Conservation (phyloP, 2,797 vertebrate genomes). For the Zonotrichia albicollis region DNA sequence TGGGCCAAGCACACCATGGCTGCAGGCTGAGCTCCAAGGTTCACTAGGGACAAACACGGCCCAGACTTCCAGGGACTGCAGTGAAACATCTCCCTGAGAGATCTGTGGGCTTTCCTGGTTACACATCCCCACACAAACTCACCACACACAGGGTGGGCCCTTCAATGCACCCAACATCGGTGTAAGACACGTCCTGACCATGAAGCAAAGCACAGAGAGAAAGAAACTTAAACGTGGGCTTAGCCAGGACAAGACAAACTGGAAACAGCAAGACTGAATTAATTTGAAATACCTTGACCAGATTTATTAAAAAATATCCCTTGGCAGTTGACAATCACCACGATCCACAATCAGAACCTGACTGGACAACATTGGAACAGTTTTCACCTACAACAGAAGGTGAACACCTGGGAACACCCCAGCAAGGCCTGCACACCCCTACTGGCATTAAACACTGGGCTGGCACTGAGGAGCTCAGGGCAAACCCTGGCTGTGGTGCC, state of each 20-base stretch:
- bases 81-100: neutral
- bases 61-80: neutral
- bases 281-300: neutral
- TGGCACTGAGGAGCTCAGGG: neutral
- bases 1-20: fast-evolving
- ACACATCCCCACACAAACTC: fast-evolving
- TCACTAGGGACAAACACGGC: neutral
- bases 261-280: neutral
- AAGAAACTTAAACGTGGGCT: neutral
- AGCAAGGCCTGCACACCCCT: neutral
- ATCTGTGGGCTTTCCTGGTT: neutral
- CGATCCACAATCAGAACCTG: neutral
- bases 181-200: fast-evolving
- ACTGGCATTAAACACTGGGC: neutral
- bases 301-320: constrained; percentile 50
- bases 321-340: constrained; percentile 29
- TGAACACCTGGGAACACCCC: neutral
- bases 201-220: neutral
- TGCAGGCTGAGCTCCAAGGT: neutral
- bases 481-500: neutral
- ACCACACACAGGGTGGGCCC: neutral
- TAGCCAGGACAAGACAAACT: neutral
- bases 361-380: neutral
- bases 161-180: fast-evolving
- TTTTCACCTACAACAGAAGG: neutral